phyloP scores from a whole-genome alignment of 2,113 vertebrate genomes.

The Hyla sarda region DNA sequence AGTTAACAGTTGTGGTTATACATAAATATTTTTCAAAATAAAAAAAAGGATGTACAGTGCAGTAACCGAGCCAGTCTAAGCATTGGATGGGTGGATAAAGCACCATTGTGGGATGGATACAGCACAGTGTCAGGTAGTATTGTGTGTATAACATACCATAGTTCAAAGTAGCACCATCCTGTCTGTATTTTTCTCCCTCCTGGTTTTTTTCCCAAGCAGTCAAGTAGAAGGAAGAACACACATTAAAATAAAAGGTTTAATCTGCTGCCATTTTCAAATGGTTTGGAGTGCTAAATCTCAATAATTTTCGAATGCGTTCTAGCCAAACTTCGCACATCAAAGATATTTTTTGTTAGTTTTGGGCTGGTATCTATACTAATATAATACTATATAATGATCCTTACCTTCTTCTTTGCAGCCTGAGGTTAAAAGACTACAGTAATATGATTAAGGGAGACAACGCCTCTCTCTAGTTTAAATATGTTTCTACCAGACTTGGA shows the following conservation, averaged over 20 bases:
- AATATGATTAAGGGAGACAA: neutral
- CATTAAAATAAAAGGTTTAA: neutral
- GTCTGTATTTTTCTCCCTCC: neutral
- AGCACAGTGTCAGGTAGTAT: slow-evolving; percentile 54
- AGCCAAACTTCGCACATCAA: neutral
- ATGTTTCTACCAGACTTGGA: slow-evolving; percentile 6
- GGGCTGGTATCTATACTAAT: neutral
- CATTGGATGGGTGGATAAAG: slow-evolving; percentile 58
- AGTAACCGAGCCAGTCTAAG: slow-evolving; percentile 67
- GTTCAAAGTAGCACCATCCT: slow-evolving; percentile 60
- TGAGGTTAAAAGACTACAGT: slow-evolving; percentile 28
- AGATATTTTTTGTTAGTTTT: too few relatives aligned
- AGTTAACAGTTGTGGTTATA: slow-evolving; percentile 68
- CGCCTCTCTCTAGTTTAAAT: too few relatives aligned
- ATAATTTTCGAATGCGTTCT: neutral
- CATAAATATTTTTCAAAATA: slow-evolving; percentile 71
- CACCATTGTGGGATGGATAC: slow-evolving; percentile 57
- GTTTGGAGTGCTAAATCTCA: neutral
- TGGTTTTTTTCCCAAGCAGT: slow-evolving; percentile 6
- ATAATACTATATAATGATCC: neutral
- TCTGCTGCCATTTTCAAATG: neutral
- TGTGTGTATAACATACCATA: slow-evolving; percentile 46
- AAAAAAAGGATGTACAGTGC: slow-evolving; percentile 71
- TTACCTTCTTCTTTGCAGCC: slow-evolving; percentile 14
- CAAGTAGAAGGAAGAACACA: slow-evolving; percentile 15